phyloP scores from a whole-genome alignment of 2,113 vertebrate species.

The Rhadina sibilatrix region DNA sequence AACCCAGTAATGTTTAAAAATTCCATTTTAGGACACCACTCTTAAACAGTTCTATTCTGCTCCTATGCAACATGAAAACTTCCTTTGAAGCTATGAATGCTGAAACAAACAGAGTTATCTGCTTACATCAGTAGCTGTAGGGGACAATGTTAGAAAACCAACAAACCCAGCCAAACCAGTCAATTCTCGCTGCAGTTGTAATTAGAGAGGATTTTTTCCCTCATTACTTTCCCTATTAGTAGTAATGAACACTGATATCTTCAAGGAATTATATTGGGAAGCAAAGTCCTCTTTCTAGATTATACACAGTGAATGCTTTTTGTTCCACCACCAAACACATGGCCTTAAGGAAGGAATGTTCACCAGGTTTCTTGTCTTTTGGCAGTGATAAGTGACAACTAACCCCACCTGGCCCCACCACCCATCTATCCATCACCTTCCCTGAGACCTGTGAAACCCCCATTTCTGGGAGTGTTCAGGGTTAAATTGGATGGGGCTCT shows the following conservation, averaged over 20 bases:
- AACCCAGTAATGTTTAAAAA: not conserved
- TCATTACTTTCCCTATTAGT: not conserved
- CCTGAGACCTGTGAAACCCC: not conserved
- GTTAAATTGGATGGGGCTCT: not conserved
- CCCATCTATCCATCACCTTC: not conserved
- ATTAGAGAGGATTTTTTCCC: not conserved
- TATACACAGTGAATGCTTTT: not conserved
- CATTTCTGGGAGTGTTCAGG: not conserved
- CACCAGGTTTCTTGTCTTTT: not conserved
- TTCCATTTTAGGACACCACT: not conserved
- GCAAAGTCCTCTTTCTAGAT: not conserved
- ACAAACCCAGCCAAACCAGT: not conserved
- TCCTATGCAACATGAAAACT: not conserved
- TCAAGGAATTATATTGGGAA: not conserved
- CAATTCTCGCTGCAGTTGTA: not conserved
- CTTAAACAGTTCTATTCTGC: not conserved
- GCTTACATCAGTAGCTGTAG: not conserved
- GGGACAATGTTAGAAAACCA: not conserved
- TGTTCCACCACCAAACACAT: not conserved
- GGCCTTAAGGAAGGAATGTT: not conserved
- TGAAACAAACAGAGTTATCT: not conserved
- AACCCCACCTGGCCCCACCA: not conserved
- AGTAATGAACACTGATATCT: not conserved
- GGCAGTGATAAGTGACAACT: not conserved
- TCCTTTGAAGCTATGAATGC: not conserved